phyloP scores from a whole-genome alignment of 2,888 invertebrate species.

The Pseudanteris insignis region DNA sequence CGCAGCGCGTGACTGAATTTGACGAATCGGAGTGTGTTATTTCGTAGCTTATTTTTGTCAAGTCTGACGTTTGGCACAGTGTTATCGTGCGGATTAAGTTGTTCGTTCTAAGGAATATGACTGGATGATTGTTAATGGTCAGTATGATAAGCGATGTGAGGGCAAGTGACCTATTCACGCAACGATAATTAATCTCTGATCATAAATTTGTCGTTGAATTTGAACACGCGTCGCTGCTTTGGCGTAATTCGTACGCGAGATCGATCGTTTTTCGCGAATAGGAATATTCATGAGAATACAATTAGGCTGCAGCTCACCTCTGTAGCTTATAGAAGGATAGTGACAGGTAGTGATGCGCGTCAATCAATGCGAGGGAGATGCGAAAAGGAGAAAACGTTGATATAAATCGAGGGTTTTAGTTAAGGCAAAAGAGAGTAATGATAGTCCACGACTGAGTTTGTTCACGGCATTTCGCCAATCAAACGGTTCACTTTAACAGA shows the following conservation, averaged over 20 bases:
- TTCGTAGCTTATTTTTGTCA: no score
- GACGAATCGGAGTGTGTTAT: no score
- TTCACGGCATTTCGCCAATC: conserved; percentile 38
- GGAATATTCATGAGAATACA: conserved; percentile 56
- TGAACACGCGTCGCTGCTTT: conserved; percentile 7
- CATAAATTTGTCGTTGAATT: conserved; percentile 22
- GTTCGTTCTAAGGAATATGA: no score
- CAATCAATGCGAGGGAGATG: conserved; percentile 64
- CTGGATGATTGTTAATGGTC: no score
- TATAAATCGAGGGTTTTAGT: conserved; percentile 59
- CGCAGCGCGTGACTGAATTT: no score
- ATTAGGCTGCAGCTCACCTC: conserved; percentile 65
- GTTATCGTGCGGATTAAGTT: no score
- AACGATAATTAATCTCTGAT: conserved; percentile 6
- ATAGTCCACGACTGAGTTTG: conserved; percentile 45
- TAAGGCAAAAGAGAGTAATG: conserved; percentile 46
- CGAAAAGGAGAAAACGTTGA: conserved; percentile 65
- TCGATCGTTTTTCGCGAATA: conserved; percentile 51
- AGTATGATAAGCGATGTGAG: no score
- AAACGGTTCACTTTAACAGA: conserved; percentile 24
- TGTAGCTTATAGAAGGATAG: conserved; percentile 65
- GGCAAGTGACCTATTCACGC: no score
- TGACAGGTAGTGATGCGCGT: conserved; percentile 64
- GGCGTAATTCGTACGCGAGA: conserved; percentile 17
- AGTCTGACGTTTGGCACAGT: no score